Base-by-base conservation (phyloP, 2,888 invertebrate species). In the Melinaea menophilus region DNA sequence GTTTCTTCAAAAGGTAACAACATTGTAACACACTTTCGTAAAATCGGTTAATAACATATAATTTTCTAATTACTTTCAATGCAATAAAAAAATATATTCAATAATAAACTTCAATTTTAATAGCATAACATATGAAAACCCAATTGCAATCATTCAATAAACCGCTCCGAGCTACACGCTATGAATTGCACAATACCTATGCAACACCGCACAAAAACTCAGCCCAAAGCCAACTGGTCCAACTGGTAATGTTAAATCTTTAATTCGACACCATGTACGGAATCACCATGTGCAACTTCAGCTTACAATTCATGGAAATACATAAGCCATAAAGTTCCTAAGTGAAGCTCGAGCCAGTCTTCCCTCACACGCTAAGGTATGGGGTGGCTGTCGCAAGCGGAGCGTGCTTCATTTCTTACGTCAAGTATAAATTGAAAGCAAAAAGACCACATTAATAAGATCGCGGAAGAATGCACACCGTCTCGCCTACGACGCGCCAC, bases 211-310 rank as follows among this genome's bases (percentile, higher is more conserved):
- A 79, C 76, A 86, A 88, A 84, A 85, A 80, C 83, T 83, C 82
- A 80, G 82, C 82, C 83, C 80, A 88, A 87, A 86, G 83, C 81
- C 71, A 22, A 22, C 22, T 22, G 22, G 79, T 75, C 74, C 70
- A 77, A 88, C 89, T 79, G 85, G 90, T 87, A 79, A 79, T 80
- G 80, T 76, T 83, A 81, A 84, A 86, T 80, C 79, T 81, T 82
- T 82, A 85, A 86, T 86, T 81, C 84, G 71, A 64, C 72, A 73
- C 85, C 87, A 80, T 88, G 71, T 86, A 79, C 71, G 84, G 86
- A 76, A 76, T 72, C 74, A 70, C 77, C 76, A 78, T 66, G 75
- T 66, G 73, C 71, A 74, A 71, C 69, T 67, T 65, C 68, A 69
- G 59, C 59, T 55, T 64, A 48, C 47, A 59, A 69, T 75, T 75